Evolutionary conservation across 2,888 invertebrate genomes (phyloP).

Genomic region (Auanema sp.): DNA sequence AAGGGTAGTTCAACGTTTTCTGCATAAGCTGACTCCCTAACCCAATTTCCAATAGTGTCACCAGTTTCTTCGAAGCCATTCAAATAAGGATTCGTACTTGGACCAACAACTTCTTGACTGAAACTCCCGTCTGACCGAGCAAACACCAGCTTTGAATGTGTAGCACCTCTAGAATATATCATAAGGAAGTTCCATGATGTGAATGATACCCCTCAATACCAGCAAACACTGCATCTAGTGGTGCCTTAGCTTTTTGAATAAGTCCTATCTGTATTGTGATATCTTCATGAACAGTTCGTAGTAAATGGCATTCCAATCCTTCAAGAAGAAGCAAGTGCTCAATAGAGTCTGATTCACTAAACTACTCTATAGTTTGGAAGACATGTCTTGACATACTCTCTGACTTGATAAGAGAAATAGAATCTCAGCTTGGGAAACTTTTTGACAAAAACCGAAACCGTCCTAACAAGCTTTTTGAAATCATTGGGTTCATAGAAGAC

Average conservation of each 20-base stretch:
- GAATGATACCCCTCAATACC: slow-evolving; percentile 56
- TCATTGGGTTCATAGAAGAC: slow-evolving; percentile 56
- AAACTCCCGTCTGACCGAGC: slow-evolving; percentile 28
- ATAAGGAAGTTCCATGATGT: neutral
- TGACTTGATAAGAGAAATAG: slow-evolving; percentile 52
- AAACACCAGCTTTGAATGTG: slow-evolving; percentile 48
- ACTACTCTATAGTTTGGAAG: neutral
- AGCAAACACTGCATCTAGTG: slow-evolving; percentile 28
- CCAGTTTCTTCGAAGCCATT: slow-evolving; percentile 37
- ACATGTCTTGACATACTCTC: slow-evolving; percentile 46
- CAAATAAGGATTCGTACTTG: slow-evolving; percentile 46
- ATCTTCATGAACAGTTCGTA: slow-evolving; percentile 27
- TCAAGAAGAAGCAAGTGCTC: slow-evolving; percentile 15
- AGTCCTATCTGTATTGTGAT: slow-evolving; percentile 25
- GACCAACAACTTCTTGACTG: slow-evolving; percentile 13
- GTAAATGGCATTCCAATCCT: slow-evolving; percentile 20
- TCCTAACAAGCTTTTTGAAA: slow-evolving; percentile 43
- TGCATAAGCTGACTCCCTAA: slow-evolving; percentile 23
- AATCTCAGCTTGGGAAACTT: slow-evolving; percentile 35
- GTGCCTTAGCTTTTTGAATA: slow-evolving; percentile 20
- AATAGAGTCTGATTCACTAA: slow-evolving; percentile 35
- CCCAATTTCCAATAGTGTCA: slow-evolving; percentile 32
- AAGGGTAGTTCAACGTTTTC: slow-evolving; percentile 33
- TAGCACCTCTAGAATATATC: slow-evolving; percentile 50
- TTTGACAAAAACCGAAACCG: slow-evolving; percentile 34